Evolutionary conservation across 2,888 invertebrate species (phyloP).

Genomic region (Lasius platythorax): DNA sequence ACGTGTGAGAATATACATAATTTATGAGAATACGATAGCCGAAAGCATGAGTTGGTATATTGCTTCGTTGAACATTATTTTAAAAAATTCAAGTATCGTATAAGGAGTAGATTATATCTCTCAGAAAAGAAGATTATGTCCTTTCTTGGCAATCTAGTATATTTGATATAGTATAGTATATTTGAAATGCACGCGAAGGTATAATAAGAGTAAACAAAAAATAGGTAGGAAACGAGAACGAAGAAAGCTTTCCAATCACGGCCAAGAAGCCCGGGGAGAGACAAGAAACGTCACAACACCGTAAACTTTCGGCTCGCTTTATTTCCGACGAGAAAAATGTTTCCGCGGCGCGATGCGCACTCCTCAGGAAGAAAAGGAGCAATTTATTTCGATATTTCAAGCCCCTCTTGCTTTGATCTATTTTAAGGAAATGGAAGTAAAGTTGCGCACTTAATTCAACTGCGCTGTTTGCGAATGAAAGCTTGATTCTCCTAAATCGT

Average conservation of each 20-base stretch:
- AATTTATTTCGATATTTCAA: conserved; percentile 54
- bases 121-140: conserved; percentile 8
- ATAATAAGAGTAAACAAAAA: conserved; percentile 32
- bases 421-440: conserved; percentile 35
- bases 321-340: conserved; percentile 54
- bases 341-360: conserved; percentile 29
- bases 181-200: conserved; percentile 34
- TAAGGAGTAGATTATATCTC: conserved; percentile 33
- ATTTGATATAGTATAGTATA: neutral
- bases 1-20: neutral
- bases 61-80: neutral
- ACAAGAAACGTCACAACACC: conserved; percentile 50
- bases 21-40: neutral
- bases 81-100: conserved; percentile 1
- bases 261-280: conserved; percentile 21
- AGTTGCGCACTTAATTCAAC: conserved; percentile 42
- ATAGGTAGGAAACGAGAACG: conserved; percentile 34
- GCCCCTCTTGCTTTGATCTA: conserved; percentile 38
- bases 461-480: conserved; percentile 12
- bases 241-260: conserved; percentile 55
- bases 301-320: conserved; percentile 47
- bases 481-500: neutral
- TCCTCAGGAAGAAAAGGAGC: conserved; percentile 44
- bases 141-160: neutral
- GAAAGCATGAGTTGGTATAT: neutral